Conservation (phyloP, 2,113 vertebrate genomes). For the Cathartes aura region DNA sequence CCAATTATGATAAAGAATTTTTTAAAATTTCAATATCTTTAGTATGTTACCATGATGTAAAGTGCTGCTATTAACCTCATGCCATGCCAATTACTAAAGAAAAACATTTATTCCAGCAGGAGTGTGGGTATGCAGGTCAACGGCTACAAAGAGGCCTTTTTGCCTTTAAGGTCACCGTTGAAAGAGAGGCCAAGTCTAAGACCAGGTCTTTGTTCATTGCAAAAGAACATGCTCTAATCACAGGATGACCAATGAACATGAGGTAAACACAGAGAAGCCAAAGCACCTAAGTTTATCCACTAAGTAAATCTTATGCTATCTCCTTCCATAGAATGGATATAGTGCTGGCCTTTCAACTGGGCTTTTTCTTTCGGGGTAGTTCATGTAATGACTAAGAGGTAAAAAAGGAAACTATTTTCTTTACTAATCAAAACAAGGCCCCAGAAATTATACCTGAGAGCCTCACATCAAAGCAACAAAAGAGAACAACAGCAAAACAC, state of each 20-base stretch:
- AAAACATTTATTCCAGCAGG: background rate
- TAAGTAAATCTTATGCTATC: background rate
- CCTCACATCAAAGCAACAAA: background rate
- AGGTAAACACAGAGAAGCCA: background rate
- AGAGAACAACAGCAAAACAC: background rate
- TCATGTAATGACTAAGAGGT: background rate
- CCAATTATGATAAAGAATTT: background rate
- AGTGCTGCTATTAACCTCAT: background rate
- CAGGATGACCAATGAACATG: background rate
- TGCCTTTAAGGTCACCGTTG: background rate
- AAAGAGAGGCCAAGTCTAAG: background rate
- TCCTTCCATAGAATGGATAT: background rate
- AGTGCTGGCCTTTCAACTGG: background rate
- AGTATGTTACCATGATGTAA: background rate
- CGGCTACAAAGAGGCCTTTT: background rate
- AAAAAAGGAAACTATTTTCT: background rate
- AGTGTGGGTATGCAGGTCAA: background rate
- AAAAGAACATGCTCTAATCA: background rate
- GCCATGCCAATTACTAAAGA: background rate
- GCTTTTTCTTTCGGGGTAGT: background rate
- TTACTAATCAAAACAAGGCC: background rate
- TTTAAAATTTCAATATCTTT: background rate
- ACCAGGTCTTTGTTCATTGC: background rate
- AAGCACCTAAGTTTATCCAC: background rate
- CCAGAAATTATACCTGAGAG: background rate